Evolutionary conservation across 2,888 invertebrate genomes (phyloP).

Genomic region (Patella caerulea): DNA sequence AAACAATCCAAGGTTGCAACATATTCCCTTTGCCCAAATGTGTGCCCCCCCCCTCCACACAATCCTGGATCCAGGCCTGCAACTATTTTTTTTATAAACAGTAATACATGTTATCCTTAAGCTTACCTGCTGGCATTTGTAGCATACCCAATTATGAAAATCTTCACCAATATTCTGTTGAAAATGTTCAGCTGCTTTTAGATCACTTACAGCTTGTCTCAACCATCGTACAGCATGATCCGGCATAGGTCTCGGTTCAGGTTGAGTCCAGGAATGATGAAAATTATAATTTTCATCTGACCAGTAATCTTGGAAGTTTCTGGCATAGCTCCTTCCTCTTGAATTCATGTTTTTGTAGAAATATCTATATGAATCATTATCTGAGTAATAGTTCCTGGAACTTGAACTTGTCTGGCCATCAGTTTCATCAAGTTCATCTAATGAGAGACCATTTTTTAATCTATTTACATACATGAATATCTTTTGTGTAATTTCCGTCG

Average conservation of each 20-base stretch:
- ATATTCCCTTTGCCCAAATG: too few relatives aligned
- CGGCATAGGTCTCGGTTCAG: constrained; percentile 9
- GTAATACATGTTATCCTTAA: neutral
- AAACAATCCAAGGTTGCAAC: too few relatives aligned
- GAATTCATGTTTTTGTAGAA: constrained; percentile 15
- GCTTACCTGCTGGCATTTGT: constrained; percentile 20
- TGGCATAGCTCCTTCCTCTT: constrained; percentile 15
- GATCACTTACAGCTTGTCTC: constrained; percentile 17
- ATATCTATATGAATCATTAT: neutral
- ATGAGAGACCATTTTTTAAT: neutral
- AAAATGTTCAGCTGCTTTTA: constrained; percentile 13
- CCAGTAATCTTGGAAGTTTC: neutral
- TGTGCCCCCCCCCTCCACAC: too few relatives aligned
- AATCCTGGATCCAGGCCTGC: too few relatives aligned
- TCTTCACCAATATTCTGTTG: neutral
- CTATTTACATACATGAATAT: constrained; percentile 8
- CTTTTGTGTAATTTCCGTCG: constrained; percentile 12
- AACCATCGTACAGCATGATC: constrained; percentile 23
- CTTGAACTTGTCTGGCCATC: neutral
- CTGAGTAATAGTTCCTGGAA: neutral
- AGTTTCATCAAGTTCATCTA: constrained; percentile 11
- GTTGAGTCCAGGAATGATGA: neutral
- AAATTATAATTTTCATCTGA: neutral
- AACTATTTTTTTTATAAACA: too few relatives aligned
- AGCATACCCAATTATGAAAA: constrained; percentile 24